phyloP scores from a whole-genome alignment of 2,888 invertebrate species.

The Protonemura montana region DNA sequence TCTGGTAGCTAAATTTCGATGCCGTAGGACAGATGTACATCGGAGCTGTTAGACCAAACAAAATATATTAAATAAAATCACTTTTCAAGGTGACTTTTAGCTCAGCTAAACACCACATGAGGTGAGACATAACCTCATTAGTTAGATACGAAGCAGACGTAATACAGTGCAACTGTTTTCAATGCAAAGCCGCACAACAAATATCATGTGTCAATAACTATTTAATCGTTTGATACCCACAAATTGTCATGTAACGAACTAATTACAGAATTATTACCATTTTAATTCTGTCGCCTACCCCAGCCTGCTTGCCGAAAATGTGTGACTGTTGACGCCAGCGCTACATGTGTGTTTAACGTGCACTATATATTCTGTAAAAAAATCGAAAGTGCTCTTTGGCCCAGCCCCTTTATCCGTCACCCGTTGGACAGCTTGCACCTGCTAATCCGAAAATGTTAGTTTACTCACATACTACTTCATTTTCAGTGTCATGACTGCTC shows the following conservation, averaged over 20 bases:
- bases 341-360: background rate
- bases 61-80: background rate
- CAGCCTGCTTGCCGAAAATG: constrained; percentile 4
- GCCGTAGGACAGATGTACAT: background rate
- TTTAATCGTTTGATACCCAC: background rate
- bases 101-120: background rate
- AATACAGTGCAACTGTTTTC: background rate
- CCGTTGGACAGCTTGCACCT: constrained; percentile 4
- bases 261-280: background rate
- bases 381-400: background rate
- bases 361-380: background rate
- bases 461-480: background rate
- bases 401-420: constrained; percentile 4
- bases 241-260: background rate
- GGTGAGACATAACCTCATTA: constrained; percentile 35
- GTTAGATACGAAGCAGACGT: background rate
- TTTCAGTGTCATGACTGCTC: constrained; percentile 56
- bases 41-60: constrained; percentile 20
- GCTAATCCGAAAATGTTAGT: constrained; percentile 12
- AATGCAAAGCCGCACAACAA: background rate
- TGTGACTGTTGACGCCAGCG: background rate
- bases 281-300: background rate
- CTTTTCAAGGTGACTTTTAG: constrained; percentile 8
- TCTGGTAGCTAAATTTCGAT: constrained; percentile 16
- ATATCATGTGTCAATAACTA: background rate